Evolutionary conservation across 2,113 vertebrate genomes (phyloP), one percentile per base, ranked within the genome.

Genomic region (Vulpes vulpes): DNA sequence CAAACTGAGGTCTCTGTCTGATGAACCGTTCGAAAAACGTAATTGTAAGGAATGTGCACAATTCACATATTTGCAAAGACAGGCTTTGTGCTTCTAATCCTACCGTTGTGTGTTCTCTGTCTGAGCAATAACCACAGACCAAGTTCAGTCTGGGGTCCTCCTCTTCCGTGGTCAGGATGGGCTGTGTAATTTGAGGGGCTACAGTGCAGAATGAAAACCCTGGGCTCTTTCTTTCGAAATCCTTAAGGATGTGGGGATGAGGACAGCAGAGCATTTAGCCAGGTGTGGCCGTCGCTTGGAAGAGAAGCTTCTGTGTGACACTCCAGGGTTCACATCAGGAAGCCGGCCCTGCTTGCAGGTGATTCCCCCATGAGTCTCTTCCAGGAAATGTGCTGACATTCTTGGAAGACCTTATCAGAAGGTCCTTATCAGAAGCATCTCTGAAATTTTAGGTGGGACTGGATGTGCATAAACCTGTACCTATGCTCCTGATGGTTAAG

Each of bases 281-380:
- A 53, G 23, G 59, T 16, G 25, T 17, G 79, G 53, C 6, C 1
- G 0, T 59, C 30, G 9, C 5, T n/a, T 6, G 14, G 2, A 23
- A n/a, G 30, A 51, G 9, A 9, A 32, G 6, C 6, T n/a, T 15
- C 16, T 9, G 32, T 27, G 10, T 5, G n/a, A 64, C 43, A 5
- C 14, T 11, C 6, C 1, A 11, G 1, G 11, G 15, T 6, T 2
- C 1, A 1, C 12, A 1, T 20, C 38, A 11, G 22, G 38, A 57
- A 35, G 43, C 6, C 16, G 3, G 22, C 22, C 6, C 74, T 35
- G 49, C 53, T 27, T 6, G 10, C n/a, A 14, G 49, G 16, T 55
- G 25, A 19, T 2, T 9, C 27, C 2, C 32, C 22, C 0, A 2
- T 23, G 6, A 11, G 32, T 27, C 5, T 55, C 3, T 1, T 17